Conservation (phyloP, 2,797 vertebrate genomes). For the Trachops cirrhosus region DNA sequence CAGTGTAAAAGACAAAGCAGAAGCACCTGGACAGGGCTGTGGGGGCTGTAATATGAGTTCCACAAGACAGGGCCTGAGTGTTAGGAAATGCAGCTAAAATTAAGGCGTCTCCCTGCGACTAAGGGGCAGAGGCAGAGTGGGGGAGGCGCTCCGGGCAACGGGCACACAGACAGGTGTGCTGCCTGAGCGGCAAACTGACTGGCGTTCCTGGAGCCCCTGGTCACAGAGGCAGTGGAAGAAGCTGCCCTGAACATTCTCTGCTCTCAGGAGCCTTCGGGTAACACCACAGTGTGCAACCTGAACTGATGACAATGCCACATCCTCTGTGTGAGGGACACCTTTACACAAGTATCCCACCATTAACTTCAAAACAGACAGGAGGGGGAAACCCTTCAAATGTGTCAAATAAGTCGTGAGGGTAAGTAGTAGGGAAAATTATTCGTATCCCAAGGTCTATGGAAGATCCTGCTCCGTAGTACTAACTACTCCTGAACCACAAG, state of each 20-base stretch:
- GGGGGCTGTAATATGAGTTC: not conserved
- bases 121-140: not conserved
- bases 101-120: not conserved
- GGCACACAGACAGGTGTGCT: not conserved
- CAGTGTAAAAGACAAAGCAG: not conserved
- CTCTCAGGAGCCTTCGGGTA: not conserved
- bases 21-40: not conserved
- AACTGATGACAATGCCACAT: not conserved
- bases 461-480: not conserved
- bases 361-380: not conserved
- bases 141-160: fast-evolving
- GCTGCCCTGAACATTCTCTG: not conserved
- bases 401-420: not conserved
- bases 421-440: not conserved
- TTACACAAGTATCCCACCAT: not conserved
- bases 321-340: not conserved
- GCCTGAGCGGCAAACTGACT: not conserved
- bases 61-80: not conserved
- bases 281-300: not conserved
- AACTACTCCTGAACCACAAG: not conserved
- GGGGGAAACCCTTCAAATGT: not conserved
- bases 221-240: not conserved
- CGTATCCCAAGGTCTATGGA: not conserved
- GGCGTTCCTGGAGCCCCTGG: not conserved
- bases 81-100: not conserved